A percentile compares a stretch with the other conserved stretches of the same genome.
Conservation (phyloP, 2,113 vertebrate genomes). For the Plectropomus leopardus region DNA sequence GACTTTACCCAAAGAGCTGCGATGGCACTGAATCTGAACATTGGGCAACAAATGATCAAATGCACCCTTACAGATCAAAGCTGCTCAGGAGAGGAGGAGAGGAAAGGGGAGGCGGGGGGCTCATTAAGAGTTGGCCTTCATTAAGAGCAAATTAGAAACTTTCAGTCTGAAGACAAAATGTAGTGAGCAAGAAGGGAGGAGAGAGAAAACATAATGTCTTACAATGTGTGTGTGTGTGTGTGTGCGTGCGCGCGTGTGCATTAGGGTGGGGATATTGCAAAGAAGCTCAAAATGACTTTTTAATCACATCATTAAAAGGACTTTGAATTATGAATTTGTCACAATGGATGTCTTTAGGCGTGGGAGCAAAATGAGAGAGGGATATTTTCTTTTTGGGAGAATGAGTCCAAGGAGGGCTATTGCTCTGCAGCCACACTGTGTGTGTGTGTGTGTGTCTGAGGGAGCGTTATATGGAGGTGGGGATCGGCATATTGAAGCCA, state of each 20-base stretch:
- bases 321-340: conserved; percentile 81
- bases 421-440: not conserved
- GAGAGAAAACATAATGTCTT: not conserved
- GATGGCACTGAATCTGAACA: conserved; percentile 37
- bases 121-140: conserved; percentile 75
- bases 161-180: conserved; percentile 55
- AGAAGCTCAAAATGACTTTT: conserved; percentile 79
- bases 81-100: conserved; percentile 32
- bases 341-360: conserved; percentile 72
- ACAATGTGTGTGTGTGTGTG: conserved; percentile 10
- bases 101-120: conserved; percentile 24
- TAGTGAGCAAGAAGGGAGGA: conserved; percentile 32
- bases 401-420: conserved; percentile 13
- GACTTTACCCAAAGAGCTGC: conserved; percentile 30
- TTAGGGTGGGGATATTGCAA: conserved; percentile 36
- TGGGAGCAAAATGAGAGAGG: conserved; percentile 50
- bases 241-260: not conserved
- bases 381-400: conserved; percentile 31
- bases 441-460: conserved; percentile 1
- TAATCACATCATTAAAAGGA: conserved; percentile 83
- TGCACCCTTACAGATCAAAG: conserved; percentile 68
- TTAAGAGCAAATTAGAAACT: conserved; percentile 76
- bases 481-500: conserved; percentile 23
- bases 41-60: conserved; percentile 66
- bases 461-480: not conserved